Base-by-base conservation (phyloP, 2,888 invertebrate genomes). In the Gasteruption jaculator region DNA sequence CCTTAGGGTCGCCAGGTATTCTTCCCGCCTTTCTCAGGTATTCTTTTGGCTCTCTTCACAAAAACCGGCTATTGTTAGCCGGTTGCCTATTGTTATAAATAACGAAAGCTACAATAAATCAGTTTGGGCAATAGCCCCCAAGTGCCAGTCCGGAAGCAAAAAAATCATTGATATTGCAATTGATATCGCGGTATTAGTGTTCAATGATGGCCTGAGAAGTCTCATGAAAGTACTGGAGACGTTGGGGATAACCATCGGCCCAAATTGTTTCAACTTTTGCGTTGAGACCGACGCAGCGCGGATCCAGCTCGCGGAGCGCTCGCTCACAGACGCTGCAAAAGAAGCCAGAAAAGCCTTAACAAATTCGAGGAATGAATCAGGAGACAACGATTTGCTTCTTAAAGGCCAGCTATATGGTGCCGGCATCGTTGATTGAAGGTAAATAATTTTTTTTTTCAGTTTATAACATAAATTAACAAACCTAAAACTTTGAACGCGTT, bases 121-220 rank as follows among this genome's bases (percentile, higher is more conserved):
- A 38, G 39, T 49, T 44, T 49, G 46, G 46, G 38, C 25, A 29
- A 41, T 46, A 38, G 43, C 36, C 38, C 43, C 43, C 18, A 36
- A 33, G 30, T 33, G 14, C 7, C 37, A 40, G 36, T 29, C 26
- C 29, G 37, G 37, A 8, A 16, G 41, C 32, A 33, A 36, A 32
- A 37, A 36, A 37, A 41, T 41, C 20, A n/a, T 32, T 7, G 45
- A 45, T 32, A 45, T 41, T 37, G 45, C 45, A 8, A 11, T 34
- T 37, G 26, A 45, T 33, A 45, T 45, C 24, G 29, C 45, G 25
- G 33, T 36, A 33, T 37, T 36, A 31, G n/a, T 37, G 12, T 45
- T 41, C 25, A 45, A 45, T 20, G 45, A 45, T 38, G 45, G 41
- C 29, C 37, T 41, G 25, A 45, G 25, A 26, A 45, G 41, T 15